These are phyloP conservation scores for Xestia rhomboidea DNA, from an alignment of 2,888 invertebrate species.

Conservation along the genomic window DNA sequence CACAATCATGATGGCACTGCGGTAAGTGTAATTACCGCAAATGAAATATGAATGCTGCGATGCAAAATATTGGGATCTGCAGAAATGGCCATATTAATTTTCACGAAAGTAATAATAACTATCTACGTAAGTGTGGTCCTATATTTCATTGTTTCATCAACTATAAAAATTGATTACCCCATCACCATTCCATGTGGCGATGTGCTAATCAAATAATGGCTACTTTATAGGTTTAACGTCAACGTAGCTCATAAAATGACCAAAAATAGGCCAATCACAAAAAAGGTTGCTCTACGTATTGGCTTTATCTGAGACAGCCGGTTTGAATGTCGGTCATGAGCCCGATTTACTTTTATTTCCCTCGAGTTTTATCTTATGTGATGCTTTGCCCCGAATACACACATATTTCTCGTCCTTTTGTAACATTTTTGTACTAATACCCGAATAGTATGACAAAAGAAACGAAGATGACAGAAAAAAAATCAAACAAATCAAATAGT, in stretches of 20 bases:
- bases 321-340: constrained; percentile 79
- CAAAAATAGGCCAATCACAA: constrained; percentile 75
- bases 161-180: constrained; percentile 53
- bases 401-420: constrained; percentile 45
- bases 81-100: not conserved
- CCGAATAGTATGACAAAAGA: constrained; percentile 23
- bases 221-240: constrained; percentile 69
- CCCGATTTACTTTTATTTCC: constrained; percentile 81
- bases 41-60: constrained; percentile 12
- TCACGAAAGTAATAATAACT: not conserved
- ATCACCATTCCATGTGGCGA: constrained; percentile 59
- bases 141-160: constrained; percentile 21
- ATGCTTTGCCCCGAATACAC: constrained; percentile 51
- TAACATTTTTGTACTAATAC: constrained; percentile 44
- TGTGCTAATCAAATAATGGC: constrained; percentile 74
- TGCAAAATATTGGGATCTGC: not conserved
- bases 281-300: constrained; percentile 70
- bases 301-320: constrained; percentile 76
- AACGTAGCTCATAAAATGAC: constrained; percentile 72
- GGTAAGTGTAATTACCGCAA: constrained; percentile 22
- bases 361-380: constrained; percentile 72
- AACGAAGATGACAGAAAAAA: constrained; percentile 1
- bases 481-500: constrained; percentile 25
- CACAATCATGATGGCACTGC: not conserved
- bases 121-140: not conserved